phyloP scores from a whole-genome alignment of 2,113 vertebrate species.

The Thinocorus orbignyianus region DNA sequence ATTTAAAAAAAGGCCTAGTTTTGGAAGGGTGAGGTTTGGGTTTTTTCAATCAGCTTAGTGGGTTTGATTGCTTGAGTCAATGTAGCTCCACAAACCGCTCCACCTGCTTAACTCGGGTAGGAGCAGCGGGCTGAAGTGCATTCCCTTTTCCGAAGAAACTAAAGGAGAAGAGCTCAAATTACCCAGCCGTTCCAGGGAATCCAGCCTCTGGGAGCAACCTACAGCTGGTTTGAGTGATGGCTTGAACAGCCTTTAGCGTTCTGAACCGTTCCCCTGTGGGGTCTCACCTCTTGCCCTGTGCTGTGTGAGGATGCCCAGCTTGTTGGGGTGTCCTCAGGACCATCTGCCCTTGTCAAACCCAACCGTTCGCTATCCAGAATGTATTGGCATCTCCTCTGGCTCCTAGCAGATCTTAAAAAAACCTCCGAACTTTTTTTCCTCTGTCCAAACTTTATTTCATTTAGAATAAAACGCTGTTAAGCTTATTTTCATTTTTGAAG shows the following conservation, averaged over 20 bases:
- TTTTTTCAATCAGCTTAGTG: not conserved
- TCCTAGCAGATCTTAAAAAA: not conserved
- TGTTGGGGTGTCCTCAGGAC: not conserved
- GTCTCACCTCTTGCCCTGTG: fast-evolving
- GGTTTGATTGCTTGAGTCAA: not conserved
- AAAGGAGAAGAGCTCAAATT: not conserved
- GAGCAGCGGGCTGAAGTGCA: not conserved
- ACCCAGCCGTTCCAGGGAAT: not conserved
- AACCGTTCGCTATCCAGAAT: fast-evolving
- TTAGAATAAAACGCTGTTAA: not conserved
- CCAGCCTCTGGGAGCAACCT: not conserved
- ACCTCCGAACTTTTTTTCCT: not conserved
- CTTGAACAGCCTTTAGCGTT: not conserved
- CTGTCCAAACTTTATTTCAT: not conserved
- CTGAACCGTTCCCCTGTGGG: fast-evolving
- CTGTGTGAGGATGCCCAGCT: not conserved
- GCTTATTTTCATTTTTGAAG: not conserved
- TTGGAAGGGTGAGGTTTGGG: not conserved
- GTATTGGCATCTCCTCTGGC: not conserved
- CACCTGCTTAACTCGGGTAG: not conserved
- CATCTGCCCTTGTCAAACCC: not conserved
- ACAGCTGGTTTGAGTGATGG: fast-evolving
- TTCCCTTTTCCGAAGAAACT: not conserved
- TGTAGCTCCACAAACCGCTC: not conserved
- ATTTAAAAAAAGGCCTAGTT: not conserved